These are phyloP conservation scores for Archivesica marissinica DNA, from an alignment of 1,140 invertebrate genomes.

Conservation along the genomic window DNA sequence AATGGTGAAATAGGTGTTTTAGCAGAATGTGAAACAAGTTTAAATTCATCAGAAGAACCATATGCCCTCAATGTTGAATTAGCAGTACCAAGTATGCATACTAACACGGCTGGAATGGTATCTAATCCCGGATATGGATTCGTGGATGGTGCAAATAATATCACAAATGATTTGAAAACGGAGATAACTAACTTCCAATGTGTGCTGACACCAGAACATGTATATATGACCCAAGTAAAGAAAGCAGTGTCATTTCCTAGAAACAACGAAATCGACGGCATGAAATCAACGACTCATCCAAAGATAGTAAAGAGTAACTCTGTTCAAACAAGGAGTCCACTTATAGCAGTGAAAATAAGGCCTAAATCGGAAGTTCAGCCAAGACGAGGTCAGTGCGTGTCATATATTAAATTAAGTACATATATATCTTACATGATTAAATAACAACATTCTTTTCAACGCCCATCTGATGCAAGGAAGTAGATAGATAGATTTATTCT, in stretches of 20 bases:
- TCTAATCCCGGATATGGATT: too few species aligned
- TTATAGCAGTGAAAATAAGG: not conserved
- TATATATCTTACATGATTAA: too few species aligned
- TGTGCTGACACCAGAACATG: not conserved
- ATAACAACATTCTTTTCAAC: too few species aligned
- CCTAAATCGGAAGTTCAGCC: not conserved
- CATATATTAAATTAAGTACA: too few species aligned
- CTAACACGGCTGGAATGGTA: not conserved
- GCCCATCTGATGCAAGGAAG: too few species aligned
- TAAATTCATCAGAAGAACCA: not conserved
- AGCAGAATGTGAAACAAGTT: not conserved
- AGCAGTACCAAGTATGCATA: not conserved
- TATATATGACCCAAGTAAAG: not conserved
- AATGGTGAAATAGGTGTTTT: too few species aligned
- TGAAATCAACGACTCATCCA: not conserved
- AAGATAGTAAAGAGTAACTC: not conserved
- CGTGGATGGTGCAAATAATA: too few species aligned
- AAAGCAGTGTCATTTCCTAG: not conserved
- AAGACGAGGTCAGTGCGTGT: not conserved
- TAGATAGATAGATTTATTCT: too few species aligned
- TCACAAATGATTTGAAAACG: not conserved
- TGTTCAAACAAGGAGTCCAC: not conserved
- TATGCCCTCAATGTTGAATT: not conserved
- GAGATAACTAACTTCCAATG: not conserved
- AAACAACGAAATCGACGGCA: not conserved